These are phyloP conservation scores for Notodonta dromedarius DNA, from an alignment of 2,888 invertebrate genomes.

Conservation along the genomic window DNA sequence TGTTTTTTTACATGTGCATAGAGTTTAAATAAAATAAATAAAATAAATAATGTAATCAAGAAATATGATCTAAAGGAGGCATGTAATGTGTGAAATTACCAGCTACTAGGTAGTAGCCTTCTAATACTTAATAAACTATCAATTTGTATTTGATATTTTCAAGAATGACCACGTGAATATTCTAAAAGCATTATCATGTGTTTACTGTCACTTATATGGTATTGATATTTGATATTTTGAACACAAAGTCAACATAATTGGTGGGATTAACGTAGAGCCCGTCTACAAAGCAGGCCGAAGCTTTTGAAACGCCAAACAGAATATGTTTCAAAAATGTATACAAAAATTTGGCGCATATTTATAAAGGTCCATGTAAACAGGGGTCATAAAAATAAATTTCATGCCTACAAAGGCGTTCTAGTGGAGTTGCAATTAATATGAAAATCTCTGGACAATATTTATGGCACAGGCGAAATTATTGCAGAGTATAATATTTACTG, in stretches of 20 bases:
- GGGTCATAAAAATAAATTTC: constrained; percentile 61
- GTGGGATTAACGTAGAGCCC: neutral
- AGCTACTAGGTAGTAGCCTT: neutral
- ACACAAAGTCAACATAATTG: too few species aligned
- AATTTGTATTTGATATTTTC: neutral
- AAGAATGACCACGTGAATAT: neutral
- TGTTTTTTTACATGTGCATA: too few species aligned
- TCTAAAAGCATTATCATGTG: neutral
- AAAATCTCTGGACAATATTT: constrained; percentile 75
- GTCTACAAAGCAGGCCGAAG: neutral
- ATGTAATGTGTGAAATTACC: neutral
- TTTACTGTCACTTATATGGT: neutral
- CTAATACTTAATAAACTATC: neutral
- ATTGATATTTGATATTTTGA: neutral
- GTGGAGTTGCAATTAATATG: constrained; percentile 71
- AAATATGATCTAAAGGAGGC: neutral
- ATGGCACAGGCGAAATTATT: constrained; percentile 72
- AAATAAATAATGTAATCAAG: too few species aligned
- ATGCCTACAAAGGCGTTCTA: constrained; percentile 61
- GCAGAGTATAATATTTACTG: constrained; percentile 76
- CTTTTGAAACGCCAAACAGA: too few species aligned
- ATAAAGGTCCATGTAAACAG: constrained; percentile 41
- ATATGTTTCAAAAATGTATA: neutral
- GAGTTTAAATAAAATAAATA: too few species aligned
- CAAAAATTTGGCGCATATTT: constrained; percentile 9